phyloP scores from a whole-genome alignment of 2,888 invertebrate species.

The Agrochola macilenta region DNA sequence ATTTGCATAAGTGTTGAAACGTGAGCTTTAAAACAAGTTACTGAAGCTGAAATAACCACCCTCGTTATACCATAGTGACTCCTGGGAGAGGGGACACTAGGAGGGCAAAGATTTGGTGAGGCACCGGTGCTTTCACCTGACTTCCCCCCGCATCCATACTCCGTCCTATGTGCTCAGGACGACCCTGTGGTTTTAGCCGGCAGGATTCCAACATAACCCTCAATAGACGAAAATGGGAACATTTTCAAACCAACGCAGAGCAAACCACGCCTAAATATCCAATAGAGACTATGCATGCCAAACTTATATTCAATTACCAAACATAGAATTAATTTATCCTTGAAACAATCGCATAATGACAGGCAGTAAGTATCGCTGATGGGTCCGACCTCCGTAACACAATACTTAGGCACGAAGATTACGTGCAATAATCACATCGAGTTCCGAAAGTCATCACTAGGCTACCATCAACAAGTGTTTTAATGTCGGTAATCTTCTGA shows the following conservation, averaged over 20 bases:
- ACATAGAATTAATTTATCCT: conserved; percentile 56
- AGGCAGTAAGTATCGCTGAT: conserved; percentile 61
- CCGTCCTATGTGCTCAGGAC: neutral
- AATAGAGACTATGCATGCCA: conserved; percentile 9
- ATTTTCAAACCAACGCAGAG: neutral
- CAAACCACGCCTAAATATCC: neutral
- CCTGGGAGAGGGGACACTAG: neutral
- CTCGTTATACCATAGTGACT: neutral
- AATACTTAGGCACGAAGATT: conserved; percentile 73
- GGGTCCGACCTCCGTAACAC: conserved; percentile 68
- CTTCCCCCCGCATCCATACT: neutral
- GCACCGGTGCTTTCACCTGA: neutral
- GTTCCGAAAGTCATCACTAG: conserved; percentile 81
- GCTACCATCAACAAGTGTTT: conserved; percentile 81
- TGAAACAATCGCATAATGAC: conserved; percentile 65
- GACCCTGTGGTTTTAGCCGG: conserved; percentile 11
- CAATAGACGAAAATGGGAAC: neutral
- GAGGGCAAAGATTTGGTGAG: neutral
- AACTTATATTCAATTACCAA: conserved; percentile 24
- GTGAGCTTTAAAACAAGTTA: conserved; percentile 7
- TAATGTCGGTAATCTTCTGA: conserved; percentile 82
- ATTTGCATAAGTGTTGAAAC: conserved; percentile 10
- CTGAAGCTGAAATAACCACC: neutral
- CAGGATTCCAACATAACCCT: neutral
- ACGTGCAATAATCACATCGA: conserved; percentile 76